A percentile compares a stretch with the other conserved stretches of the same genome.
Evolutionary conservation across 2,888 invertebrate genomes (phyloP).

Genomic region (Epinotia demarniana): DNA sequence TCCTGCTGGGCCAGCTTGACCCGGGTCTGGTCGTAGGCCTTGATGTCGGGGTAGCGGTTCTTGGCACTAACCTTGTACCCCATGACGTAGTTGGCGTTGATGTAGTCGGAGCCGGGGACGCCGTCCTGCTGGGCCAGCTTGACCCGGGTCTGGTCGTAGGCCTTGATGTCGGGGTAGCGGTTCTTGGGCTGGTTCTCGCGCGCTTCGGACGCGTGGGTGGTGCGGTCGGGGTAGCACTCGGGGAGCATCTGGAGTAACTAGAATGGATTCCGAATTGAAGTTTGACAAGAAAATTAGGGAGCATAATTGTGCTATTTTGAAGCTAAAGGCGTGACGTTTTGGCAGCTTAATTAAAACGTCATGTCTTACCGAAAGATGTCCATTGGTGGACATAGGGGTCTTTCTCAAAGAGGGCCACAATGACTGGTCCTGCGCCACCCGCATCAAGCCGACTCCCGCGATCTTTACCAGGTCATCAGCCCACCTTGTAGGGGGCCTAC

Average conservation of each 20-base stretch:
- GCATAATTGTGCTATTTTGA: not conserved
- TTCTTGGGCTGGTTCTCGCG: constrained; percentile 95
- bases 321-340: no score
- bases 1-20: constrained; percentile 90
- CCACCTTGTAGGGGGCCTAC: no score
- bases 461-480: no score
- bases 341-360: no score
- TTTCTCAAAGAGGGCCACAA: no score
- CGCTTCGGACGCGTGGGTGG: constrained; percentile 93
- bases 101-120: constrained; percentile 93
- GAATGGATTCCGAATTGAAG: not conserved
- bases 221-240: constrained; percentile 93
- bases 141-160: constrained; percentile 96
- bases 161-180: constrained; percentile 96
- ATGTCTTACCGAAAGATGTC: no score
- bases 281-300: not conserved
- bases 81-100: constrained; percentile 95
- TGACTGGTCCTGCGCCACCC: no score
- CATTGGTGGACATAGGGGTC: no score
- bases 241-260: constrained; percentile 88
- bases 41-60: no score
- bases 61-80: constrained; percentile 96
- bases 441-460: no score
- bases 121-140: constrained; percentile 90
- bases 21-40: constrained; percentile 96